Percentiles rank a stretch among this genome's conserved stretches.
phyloP scores from a whole-genome alignment of 2,113 vertebrate genomes.

The Microcebus murinus region DNA sequence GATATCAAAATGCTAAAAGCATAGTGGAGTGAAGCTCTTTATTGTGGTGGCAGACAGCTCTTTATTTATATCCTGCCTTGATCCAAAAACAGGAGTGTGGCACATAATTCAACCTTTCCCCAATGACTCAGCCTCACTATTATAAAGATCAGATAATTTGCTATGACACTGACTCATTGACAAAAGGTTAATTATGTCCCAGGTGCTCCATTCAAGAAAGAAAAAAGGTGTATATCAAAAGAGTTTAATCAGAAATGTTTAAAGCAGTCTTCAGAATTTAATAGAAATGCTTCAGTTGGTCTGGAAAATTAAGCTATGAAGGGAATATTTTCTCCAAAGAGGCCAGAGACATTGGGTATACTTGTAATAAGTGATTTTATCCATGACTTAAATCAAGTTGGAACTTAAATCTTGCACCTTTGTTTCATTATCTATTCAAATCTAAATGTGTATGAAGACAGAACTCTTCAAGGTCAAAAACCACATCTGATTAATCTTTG shows the following conservation, averaged over 20 bases:
- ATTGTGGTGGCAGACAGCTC: background rate
- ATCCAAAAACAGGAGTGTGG: background rate
- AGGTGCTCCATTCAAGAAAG: background rate
- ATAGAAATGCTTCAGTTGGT: background rate
- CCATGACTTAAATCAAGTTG: background rate
- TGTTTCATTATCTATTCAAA: background rate
- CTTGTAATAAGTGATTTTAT: background rate
- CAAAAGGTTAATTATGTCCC: constrained; percentile 1
- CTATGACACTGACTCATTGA: background rate
- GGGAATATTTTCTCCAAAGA: background rate
- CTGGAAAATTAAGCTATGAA: constrained; percentile 29
- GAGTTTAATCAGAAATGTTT: constrained; percentile 22
- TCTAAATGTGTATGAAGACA: background rate
- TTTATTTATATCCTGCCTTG: constrained; percentile 35
- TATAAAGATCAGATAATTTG: background rate
- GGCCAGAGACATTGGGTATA: background rate
- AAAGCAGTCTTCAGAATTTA: constrained; percentile 26
- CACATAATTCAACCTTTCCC: background rate
- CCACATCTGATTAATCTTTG: background rate
- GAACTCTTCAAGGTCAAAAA: background rate
- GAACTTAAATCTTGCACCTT: background rate
- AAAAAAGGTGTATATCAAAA: background rate
- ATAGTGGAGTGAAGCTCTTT: background rate
- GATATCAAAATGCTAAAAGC: background rate
- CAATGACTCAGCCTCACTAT: constrained; percentile 10